Percentiles rank a stretch among this genome's conserved stretches.
These are phyloP conservation scores for Lerista edwardsae DNA, from an alignment of 2,797 vertebrate genomes.

Conservation along the genomic window DNA sequence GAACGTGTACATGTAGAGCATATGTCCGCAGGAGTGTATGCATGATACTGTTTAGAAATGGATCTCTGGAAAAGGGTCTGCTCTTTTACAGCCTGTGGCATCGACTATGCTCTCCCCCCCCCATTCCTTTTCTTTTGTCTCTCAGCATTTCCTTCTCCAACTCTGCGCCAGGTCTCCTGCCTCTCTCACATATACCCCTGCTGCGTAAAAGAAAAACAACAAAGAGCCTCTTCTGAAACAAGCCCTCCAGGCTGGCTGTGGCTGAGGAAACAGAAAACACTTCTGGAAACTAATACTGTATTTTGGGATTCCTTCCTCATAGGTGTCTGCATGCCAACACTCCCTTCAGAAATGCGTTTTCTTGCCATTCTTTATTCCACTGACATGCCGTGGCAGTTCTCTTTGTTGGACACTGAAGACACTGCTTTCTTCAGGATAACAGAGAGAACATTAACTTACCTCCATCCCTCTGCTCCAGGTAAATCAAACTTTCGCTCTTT, in stretches of 20 bases:
- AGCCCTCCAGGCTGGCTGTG: slow-evolving; percentile 32
- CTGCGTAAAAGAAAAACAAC: slow-evolving; percentile 54
- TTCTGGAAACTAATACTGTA: slow-evolving; percentile 13
- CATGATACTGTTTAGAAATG: neutral
- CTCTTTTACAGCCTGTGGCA: neutral
- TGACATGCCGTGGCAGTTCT: slow-evolving; percentile 14
- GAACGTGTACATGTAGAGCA: neutral
- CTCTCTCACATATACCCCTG: slow-evolving; percentile 22
- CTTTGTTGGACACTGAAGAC: neutral
- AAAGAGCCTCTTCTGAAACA: slow-evolving; percentile 57
- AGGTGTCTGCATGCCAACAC: fast-evolving
- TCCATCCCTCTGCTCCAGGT: neutral
- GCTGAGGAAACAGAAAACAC: slow-evolving; percentile 67
- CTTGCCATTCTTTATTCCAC: neutral
- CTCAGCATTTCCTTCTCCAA: neutral
- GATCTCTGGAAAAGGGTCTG: slow-evolving; percentile 19
- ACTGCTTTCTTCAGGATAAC: neutral
- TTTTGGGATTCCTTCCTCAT: slow-evolving; percentile 28
- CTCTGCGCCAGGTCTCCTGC: slow-evolving; percentile 48
- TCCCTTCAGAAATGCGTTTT: slow-evolving; percentile 1
- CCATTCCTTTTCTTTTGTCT: neutral
- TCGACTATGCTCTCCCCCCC: neutral
- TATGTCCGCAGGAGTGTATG: neutral
- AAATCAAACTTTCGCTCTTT: neutral
- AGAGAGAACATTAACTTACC: neutral